Evolutionary conservation across 2,797 vertebrate species (phyloP), one percentile per base, ranked within the genome.

Genomic region (Trematocara caparti): DNA sequence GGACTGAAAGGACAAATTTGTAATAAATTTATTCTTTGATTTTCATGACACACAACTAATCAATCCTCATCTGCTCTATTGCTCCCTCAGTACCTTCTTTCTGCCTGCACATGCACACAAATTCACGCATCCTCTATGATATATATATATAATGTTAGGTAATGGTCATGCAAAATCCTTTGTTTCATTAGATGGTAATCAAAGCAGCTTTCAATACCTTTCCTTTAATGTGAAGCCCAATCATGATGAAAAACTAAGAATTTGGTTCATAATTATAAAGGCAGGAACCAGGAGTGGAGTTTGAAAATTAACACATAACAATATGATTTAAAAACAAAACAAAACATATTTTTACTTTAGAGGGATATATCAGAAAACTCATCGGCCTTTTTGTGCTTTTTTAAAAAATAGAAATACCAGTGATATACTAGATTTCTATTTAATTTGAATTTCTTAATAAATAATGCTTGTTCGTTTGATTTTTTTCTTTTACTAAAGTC

Each of bases 21-120:
- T 69, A 45, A 69, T 69, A 43, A 69, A 69, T 69, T 1, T 43
- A 15, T 45, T 69, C 14, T 69, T 69, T 69, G 24, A 45, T 69
- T 69, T 69, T 27, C 14, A 43, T 4, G 9, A 14, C 8, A 2
- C 38, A 69, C 21, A 69, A 69, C 38, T 69, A 45, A 69, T 69
- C 14, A 45, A 30, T 69, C 40, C 40, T 69, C 38, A 66, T 66
- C 19, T 43, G 62, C 19, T 43, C 62, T 66, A 43, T 66, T 71
- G 64, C 21, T 47, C 40, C 64, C 21, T 43, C 21, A 45, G 14
- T 15, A 69, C 21, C 9, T 71, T 71, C 9, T 27, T 30, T 71
- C 64, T 71, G 12, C 3, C 13, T 24, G 40, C 21, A 71, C 64
- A 71, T 47, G 40, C 24, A 71, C 40, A 30, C 24, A 71, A 45